phyloP scores from a whole-genome alignment of 2,113 vertebrate genomes.

The Hoplias malabaricus region DNA sequence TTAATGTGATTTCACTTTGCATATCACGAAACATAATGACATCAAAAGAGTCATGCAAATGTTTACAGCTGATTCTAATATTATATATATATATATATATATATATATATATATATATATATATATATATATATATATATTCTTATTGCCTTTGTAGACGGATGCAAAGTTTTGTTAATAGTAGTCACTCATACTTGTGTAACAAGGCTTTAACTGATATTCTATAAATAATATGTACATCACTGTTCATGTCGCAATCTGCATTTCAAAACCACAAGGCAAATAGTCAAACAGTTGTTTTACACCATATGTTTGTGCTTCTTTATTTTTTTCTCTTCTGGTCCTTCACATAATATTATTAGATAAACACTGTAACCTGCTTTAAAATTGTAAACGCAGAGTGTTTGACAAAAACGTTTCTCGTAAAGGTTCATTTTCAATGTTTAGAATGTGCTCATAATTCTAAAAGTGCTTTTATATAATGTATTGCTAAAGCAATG shows the following conservation, averaged over 20 bases:
- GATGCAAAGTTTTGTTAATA: slow-evolving; percentile 20
- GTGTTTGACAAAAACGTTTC: slow-evolving; percentile 48
- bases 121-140: not conserved
- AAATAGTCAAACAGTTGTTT: slow-evolving; percentile 36
- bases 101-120: not conserved
- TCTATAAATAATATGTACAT: slow-evolving; percentile 17
- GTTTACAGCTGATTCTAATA: slow-evolving; percentile 21
- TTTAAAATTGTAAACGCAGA: slow-evolving; percentile 56
- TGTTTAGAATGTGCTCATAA: slow-evolving; percentile 52
- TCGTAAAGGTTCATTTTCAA: slow-evolving; percentile 50
- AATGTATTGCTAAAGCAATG: slow-evolving; percentile 59
- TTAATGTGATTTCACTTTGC: slow-evolving; percentile 37
- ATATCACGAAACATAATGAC: slow-evolving; percentile 39
- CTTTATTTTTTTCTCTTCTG: slow-evolving; percentile 49
- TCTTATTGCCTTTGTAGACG: slow-evolving; percentile 39
- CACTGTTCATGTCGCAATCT: slow-evolving; percentile 15
- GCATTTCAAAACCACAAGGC: slow-evolving; percentile 43
- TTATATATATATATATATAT: too few relatives aligned
- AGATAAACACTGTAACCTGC: slow-evolving; percentile 52
- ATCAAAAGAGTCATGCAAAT: slow-evolving; percentile 35
- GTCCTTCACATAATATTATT: slow-evolving; percentile 56
- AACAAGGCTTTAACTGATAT: slow-evolving; percentile 6
- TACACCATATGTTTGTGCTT: slow-evolving; percentile 52
- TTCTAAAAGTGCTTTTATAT: slow-evolving; percentile 59
- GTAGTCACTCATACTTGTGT: not conserved